Evolutionary conservation across 2,888 invertebrate genomes (phyloP), one percentile per base, ranked within the genome.

Genomic region (Selenia dentaria): DNA sequence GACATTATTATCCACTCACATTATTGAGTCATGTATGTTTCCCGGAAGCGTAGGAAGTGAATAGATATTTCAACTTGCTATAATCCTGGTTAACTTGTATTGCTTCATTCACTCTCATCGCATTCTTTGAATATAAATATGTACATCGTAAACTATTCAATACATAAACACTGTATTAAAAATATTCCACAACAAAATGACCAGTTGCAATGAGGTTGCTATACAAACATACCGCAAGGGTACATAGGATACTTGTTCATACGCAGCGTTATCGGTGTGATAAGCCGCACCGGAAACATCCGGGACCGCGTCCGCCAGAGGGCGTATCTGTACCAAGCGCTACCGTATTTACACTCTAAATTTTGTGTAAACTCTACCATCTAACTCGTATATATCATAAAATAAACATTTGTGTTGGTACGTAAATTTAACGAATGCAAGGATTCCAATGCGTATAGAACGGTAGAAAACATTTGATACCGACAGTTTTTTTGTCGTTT

Each of bases 201-300:
- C 18, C 9, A 6, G n/a, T 13, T 16, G 18, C 62, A 73, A 71
- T 67, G 74, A 60, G 71, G 69, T 70, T 76, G 57, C 59, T 66
- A 51, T 59, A 48, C 49, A 50, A 47, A 38, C 38, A 43, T 44
- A 35, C 41, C 12, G 33, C n/a, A 28, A 24, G 20, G 11, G 13
- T 29, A 29, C n/a, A 3, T 16, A 4, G 16, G 16, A 16, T 16
- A 58, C 64, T 63, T 61, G 57, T 61, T 65, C 56, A 64, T 63
- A 64, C 53, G 54, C 67, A 59, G 74, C 67, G 79, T 81, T 87
- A 88, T 88, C 87, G 77, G 64, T 11, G 43, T 78, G 88, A 88
- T 88, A 88, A 86, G 85, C 79, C 67, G 62, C 52, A 59, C 77
- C 80, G 79, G 83, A 82, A 79, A 68, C 70, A 69, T 64, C 63